Evolutionary conservation across 2,797 vertebrate species (phyloP).

Genomic region (Phrynocephalus vlangalii): DNA sequence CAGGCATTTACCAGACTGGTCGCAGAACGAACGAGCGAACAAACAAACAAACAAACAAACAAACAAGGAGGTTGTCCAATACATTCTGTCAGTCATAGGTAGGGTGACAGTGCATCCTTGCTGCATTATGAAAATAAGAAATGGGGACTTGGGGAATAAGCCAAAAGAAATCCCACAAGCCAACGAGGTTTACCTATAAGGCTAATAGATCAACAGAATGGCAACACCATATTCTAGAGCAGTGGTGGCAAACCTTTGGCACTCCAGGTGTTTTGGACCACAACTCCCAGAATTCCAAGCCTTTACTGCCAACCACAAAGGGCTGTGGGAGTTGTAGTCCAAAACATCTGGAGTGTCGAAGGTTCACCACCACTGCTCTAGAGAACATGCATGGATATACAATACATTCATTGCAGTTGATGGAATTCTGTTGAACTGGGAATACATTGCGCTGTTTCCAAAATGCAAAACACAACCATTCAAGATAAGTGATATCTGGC

Average conservation of each 20-base stretch:
- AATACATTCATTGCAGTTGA: neutral
- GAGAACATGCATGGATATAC: neutral
- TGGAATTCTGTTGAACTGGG: neutral
- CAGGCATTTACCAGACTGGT: constrained; percentile 63
- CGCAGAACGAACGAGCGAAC: neutral
- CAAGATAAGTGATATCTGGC: neutral
- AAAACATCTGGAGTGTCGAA: no score
- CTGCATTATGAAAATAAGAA: neutral
- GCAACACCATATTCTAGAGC: neutral
- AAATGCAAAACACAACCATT: neutral
- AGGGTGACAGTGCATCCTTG: neutral
- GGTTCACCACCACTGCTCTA: no score
- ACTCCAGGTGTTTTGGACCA: no score
- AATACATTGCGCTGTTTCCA: neutral
- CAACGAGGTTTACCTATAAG: neutral
- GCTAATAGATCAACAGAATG: neutral
- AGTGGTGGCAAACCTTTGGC: neutral
- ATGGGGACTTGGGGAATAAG: neutral
- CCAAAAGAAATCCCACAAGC: neutral
- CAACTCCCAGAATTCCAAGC: no score
- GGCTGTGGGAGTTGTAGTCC: no score
- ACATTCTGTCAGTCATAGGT: neutral
- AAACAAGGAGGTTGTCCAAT: neutral
- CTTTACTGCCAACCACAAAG: no score
- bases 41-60: neutral